Percentiles rank a stretch among this genome's conserved stretches.
Conservation (phyloP, 37 sponge, comb jelly and placozoan genomes). For the Chondrilla cf. caribensis region DNA sequence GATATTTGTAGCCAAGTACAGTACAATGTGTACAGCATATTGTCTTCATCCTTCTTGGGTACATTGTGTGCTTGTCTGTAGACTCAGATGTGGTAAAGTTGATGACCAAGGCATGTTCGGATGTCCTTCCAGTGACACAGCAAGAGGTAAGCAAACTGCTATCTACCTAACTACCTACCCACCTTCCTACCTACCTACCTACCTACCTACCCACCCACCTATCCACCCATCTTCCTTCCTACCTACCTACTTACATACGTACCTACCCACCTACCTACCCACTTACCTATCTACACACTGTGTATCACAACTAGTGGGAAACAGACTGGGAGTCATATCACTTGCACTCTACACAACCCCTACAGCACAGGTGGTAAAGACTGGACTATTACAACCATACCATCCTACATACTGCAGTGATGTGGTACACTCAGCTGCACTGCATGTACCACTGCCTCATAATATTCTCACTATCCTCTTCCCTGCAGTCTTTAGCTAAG, state of each 20-base stretch:
- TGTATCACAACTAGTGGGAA: too few species aligned
- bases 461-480: neutral
- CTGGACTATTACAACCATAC: too few species aligned
- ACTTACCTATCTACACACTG: neutral
- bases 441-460: neutral
- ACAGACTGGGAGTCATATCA: too few species aligned
- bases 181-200: neutral
- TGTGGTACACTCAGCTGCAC: neutral
- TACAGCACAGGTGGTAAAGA: too few species aligned
- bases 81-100: conserved; percentile 43
- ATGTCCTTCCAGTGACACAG: conserved; percentile 54
- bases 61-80: neutral
- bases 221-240: too few species aligned
- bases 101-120: conserved; percentile 76
- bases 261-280: neutral
- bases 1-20: too few species aligned
- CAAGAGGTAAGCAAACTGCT: conserved; percentile 59
- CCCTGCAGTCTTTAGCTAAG: conserved; percentile 25
- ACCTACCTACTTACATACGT: neutral
- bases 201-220: neutral
- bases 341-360: too few species aligned
- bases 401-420: too few species aligned
- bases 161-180: too few species aligned
- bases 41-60: too few species aligned
- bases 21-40: too few species aligned